These are phyloP conservation scores for Mya arenaria DNA, from an alignment of 1,140 invertebrate genomes.

Conservation along the genomic window DNA sequence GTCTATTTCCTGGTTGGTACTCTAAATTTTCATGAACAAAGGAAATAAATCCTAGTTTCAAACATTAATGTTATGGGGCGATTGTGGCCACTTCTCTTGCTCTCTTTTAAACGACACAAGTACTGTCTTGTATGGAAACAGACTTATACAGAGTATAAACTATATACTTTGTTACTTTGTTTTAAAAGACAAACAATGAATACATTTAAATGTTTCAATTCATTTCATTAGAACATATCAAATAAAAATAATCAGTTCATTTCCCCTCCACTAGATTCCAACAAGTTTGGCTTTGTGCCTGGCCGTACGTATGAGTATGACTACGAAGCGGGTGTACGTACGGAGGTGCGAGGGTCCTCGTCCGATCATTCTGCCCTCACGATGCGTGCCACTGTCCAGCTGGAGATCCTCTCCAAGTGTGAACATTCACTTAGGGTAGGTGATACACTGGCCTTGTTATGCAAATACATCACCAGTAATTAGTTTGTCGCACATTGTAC, in stretches of 20 bases:
- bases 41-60: too few relatives aligned
- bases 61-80: too few relatives aligned
- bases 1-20: not conserved
- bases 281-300: slow-evolving; percentile 82
- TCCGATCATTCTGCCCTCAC: slow-evolving; percentile 83
- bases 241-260: not conserved
- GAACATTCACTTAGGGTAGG: slow-evolving; percentile 83
- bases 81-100: too few relatives aligned
- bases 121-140: not conserved
- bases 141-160: not conserved
- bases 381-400: slow-evolving; percentile 83
- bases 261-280: not conserved
- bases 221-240: not conserved
- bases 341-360: slow-evolving; percentile 83
- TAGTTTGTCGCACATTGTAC: too few relatives aligned
- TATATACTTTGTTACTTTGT: not conserved
- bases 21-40: not conserved
- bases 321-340: slow-evolving; percentile 84
- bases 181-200: not conserved
- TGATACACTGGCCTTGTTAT: too few relatives aligned
- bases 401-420: slow-evolving; percentile 85
- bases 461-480: not conserved
- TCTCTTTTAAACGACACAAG: not conserved
- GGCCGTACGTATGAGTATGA: slow-evolving; percentile 86
- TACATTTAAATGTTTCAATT: not conserved